Evolutionary conservation across 2,888 invertebrate species (phyloP), one percentile per base, ranked within the genome.

Genomic region (Drosophila birchii): DNA sequence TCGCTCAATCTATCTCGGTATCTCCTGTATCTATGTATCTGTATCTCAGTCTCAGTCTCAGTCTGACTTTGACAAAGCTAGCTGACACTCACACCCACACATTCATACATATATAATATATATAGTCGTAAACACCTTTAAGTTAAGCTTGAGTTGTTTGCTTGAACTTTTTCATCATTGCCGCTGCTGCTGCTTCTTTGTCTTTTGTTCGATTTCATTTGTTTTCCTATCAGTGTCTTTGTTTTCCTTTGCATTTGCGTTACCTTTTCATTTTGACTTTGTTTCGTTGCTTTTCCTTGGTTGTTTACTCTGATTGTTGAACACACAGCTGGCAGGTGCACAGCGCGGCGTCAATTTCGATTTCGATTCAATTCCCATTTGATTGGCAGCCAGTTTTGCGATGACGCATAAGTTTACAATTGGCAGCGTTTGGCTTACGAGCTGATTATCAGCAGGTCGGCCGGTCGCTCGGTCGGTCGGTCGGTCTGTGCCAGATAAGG

Each of bases 311-410:
- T 75, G 61, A 59, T 64, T 81, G 72, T 77, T 61, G 56, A 76
- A 70, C 60, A 80, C 79, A 78, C 70, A 49, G 55, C 49, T 76
- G 80, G 34, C 76, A 82, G 86, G 83, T 82, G 74, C 80, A 85
- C 64, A 68, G 68, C 59, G 23, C 61, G 59, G 49, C 55, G 57
- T 49, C 59, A 41, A 39, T 55, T 62, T 61, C 53, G 29, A 63
- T 58, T 75, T 73, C 72, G 68, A 58, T 66, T 82, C 80, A 66
- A 61, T 63, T 82, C 56, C 68, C 49, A 68, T 68, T 79, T 73
- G 82, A 82, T 86, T 86, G 82, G 73, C 86, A 64, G 81, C 79
- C 84, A 81, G 79, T 76, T 79, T 81, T 75, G 36, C 68, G 32
- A 69, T 69, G 73, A 73, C 73, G 73, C 73, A 73, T 66, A 54